Conservation (phyloP, 1,140 invertebrate genomes). For the Philotrypesis tridentata region DNA sequence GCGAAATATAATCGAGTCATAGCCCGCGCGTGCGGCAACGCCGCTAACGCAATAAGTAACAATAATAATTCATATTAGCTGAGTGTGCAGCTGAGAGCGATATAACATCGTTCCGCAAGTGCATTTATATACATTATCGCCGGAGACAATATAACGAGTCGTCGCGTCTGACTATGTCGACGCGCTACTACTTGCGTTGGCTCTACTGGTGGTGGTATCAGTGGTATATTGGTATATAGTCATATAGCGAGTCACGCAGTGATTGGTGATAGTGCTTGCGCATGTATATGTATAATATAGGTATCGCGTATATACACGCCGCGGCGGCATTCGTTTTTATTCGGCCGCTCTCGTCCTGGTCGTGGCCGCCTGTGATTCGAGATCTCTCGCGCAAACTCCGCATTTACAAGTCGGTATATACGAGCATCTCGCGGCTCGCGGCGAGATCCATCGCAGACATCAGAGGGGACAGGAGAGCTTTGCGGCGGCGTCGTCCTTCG, state of each 20-base stretch:
- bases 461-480: neutral
- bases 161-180: neutral
- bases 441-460: no score
- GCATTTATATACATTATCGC: no score
- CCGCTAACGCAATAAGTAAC: neutral
- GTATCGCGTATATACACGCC: neutral
- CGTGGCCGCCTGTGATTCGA: constrained; percentile 63
- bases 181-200: neutral
- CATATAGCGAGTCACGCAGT: no score
- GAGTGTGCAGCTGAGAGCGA: no score
- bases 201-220: neutral
- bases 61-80: neutral
- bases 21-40: neutral
- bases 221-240: no score
- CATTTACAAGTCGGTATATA: neutral
- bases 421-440: no score
- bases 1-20: neutral
- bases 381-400: constrained; percentile 26
- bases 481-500: no score
- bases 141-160: no score
- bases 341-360: constrained; percentile 29
- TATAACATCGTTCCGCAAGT: no score
- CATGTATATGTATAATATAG: no score
- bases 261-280: no score
- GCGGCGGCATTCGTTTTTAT: neutral